These are phyloP conservation scores for Sphyrna mokarran DNA, from an alignment of 2,113 vertebrate species.

Conservation along the genomic window DNA sequence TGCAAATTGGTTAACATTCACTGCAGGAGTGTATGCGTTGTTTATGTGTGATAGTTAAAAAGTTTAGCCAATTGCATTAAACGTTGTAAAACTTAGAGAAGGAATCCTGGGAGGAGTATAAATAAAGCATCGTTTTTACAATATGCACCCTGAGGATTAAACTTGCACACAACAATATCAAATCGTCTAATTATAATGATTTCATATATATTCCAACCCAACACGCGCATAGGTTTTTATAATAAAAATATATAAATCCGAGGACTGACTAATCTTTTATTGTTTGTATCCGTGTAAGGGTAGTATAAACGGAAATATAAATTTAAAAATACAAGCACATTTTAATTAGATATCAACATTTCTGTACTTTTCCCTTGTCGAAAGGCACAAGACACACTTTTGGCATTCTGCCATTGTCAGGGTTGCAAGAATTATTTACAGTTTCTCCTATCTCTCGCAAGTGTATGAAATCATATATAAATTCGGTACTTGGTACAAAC, in stretches of 20 bases:
- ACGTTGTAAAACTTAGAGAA: background rate
- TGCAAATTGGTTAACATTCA: background rate
- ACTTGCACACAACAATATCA: background rate
- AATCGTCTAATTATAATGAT: background rate
- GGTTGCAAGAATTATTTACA: constrained; percentile 26
- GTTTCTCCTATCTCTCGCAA: constrained; percentile 26
- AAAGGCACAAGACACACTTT: constrained; percentile 22
- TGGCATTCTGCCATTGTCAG: constrained; percentile 4
- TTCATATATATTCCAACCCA: background rate
- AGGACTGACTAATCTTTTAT: constrained; percentile 27
- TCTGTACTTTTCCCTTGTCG: background rate
- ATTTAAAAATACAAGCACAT: constrained; percentile 35
- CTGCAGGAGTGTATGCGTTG: background rate
- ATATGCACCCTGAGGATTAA: background rate
- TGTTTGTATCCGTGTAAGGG: constrained; percentile 21
- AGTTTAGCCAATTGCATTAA: background rate
- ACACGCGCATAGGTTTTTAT: background rate
- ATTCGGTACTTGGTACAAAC: constrained; percentile 29
- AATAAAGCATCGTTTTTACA: constrained; percentile 5
- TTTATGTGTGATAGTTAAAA: background rate
- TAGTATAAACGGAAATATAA: constrained; percentile 35
- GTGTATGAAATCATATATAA: constrained; percentile 32
- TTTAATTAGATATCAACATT: constrained; percentile 31
- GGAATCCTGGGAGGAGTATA: background rate
- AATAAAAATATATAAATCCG: constrained; percentile 23